Conservation (phyloP, 1,140 invertebrate species). For the Metopolophium dirhodum region DNA sequence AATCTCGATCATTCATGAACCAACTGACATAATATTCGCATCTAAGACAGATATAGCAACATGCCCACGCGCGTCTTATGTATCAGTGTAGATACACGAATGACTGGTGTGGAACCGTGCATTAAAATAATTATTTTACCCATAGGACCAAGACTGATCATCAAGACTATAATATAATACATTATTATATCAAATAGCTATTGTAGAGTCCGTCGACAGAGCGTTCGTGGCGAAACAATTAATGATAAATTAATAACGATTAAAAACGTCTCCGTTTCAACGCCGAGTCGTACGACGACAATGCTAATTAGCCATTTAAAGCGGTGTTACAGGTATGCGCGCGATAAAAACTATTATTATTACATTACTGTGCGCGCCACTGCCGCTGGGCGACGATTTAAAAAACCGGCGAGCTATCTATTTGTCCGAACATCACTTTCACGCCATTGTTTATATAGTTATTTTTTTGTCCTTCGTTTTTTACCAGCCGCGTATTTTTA, state of each 20-base stretch:
- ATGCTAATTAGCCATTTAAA: neutral
- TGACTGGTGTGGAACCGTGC: neutral
- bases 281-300: neutral
- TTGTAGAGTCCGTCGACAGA: neutral
- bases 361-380: neutral
- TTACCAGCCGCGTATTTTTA: neutral
- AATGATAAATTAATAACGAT: neutral
- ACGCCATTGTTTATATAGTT: neutral
- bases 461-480: neutral
- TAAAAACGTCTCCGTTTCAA: neutral
- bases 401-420: neutral
- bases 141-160: neutral
- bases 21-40: neutral
- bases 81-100: neutral
- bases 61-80: neutral
- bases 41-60: neutral
- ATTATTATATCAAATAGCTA: neutral
- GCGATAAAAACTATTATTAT: slow-evolving; percentile 9
- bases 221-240: neutral
- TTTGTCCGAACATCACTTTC: neutral
- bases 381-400: neutral
- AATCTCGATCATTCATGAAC: neutral
- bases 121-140: neutral
- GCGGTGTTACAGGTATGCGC: neutral
- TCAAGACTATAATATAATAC: neutral